A percentile compares a stretch with the other conserved stretches of the same genome.
These are phyloP conservation scores for Tor tambroides DNA, from an alignment of 2,113 vertebrate species.

Conservation along the genomic window DNA sequence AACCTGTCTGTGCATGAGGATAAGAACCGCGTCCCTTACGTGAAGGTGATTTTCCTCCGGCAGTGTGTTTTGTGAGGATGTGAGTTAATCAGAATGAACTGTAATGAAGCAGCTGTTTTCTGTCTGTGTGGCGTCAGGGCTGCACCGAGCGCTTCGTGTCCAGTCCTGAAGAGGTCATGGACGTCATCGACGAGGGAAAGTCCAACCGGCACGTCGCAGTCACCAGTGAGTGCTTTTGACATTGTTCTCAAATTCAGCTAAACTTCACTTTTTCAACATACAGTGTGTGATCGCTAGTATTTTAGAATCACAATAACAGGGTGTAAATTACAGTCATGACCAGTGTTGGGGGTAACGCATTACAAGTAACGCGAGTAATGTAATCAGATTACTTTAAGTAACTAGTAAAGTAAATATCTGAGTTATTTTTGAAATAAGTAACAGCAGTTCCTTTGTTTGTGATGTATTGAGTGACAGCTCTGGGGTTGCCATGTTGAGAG, in stretches of 20 bases:
- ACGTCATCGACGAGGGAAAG: conserved; percentile 94
- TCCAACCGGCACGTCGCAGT: conserved; percentile 92
- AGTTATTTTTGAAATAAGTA: no score
- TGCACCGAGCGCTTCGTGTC: conserved; percentile 96
- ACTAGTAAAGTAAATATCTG: no score
- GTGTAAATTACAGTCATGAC: no score
- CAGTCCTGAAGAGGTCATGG: conserved; percentile 93
- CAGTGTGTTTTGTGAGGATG: not conserved
- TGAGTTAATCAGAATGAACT: not conserved
- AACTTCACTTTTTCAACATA: no score
- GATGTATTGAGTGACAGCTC: no score
- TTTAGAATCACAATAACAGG: no score
- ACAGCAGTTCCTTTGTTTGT: no score
- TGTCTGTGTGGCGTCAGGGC: conserved; percentile 73
- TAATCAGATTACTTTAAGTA: no score
- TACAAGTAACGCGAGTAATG: no score
- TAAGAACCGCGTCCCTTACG: conserved; percentile 93
- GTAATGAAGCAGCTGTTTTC: not conserved
- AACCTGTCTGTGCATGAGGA: conserved; percentile 94
- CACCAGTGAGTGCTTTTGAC: conserved; percentile 83
- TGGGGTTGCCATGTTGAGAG: no score
- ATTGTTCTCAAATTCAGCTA: not conserved
- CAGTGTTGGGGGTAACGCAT: no score
- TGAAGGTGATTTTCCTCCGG: conserved; percentile 81
- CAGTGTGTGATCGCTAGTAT: no score